Conservation (phyloP, 2,888 invertebrate genomes). For the Brenthis ino region DNA sequence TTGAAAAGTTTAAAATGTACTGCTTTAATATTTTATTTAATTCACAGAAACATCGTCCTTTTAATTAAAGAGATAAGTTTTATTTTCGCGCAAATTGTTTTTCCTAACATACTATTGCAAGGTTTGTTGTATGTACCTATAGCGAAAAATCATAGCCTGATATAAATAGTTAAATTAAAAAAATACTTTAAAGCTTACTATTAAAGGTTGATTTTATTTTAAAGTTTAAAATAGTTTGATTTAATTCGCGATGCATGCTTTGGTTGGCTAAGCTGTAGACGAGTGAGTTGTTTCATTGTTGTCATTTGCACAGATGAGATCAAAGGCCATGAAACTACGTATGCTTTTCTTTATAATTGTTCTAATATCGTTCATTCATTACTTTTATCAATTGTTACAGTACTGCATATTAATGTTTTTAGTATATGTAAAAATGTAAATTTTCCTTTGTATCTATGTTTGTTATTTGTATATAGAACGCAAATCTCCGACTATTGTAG, state of each 20-base stretch:
- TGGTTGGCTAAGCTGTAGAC: constrained; percentile 37
- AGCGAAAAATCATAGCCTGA: not conserved
- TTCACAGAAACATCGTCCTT: not conserved
- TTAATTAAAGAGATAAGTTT: not conserved
- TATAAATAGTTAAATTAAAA: constrained; percentile 1
- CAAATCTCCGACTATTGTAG: too few relatives aligned
- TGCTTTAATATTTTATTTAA: not conserved
- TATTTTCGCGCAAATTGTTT: not conserved
- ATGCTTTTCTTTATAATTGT: constrained; percentile 25
- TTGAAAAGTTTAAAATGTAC: constrained; percentile 15
- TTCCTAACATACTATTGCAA: not conserved
- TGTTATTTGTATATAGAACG: too few relatives aligned
- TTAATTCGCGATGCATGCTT: constrained; percentile 26
- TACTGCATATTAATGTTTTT: not conserved
- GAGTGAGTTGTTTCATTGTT: constrained; percentile 40
- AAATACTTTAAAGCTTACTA: not conserved
- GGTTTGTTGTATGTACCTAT: not conserved
- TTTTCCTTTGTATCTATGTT: too few relatives aligned
- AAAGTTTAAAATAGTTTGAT: constrained; percentile 18
- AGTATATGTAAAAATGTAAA: too few relatives aligned
- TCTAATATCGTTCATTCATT: constrained; percentile 8
- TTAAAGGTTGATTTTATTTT: constrained; percentile 8
- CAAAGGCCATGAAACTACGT: constrained; percentile 28
- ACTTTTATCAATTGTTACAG: not conserved
- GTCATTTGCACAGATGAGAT: constrained; percentile 39